Conservation (phyloP, 2,888 invertebrate species). For the Plagiodera versicolora region DNA sequence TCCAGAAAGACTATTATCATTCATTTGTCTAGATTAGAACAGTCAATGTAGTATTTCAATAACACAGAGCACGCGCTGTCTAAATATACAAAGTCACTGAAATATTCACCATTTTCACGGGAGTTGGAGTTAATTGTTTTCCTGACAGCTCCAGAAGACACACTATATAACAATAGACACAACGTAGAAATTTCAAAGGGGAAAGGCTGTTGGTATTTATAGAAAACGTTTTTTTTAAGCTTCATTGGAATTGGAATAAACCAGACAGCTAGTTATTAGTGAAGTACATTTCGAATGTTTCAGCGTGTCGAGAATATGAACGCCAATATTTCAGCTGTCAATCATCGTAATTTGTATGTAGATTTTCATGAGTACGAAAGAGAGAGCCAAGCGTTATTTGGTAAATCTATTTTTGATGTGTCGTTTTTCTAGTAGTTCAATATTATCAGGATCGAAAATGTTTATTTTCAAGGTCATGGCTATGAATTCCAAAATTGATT, state of each 20-base stretch:
- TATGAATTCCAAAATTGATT: too few relatives aligned
- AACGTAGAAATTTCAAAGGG: slow-evolving; percentile 25
- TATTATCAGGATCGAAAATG: too few relatives aligned
- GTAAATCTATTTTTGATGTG: too few relatives aligned
- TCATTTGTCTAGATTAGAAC: slow-evolving; percentile 23
- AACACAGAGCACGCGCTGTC: slow-evolving; percentile 25
- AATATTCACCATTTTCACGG: slow-evolving; percentile 35
- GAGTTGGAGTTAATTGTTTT: slow-evolving; percentile 35
- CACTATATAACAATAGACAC: slow-evolving; percentile 36
- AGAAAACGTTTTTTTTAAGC: slow-evolving; percentile 9
- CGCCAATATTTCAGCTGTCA: too few relatives aligned
- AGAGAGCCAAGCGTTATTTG: too few relatives aligned
- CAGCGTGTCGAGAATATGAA: neutral
- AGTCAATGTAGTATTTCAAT: slow-evolving; percentile 20
- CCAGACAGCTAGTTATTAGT: neutral
- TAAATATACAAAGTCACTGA: slow-evolving; percentile 35
- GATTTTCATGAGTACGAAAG: too few relatives aligned
- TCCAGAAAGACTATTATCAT: slow-evolving; percentile 23
- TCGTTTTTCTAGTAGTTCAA: too few relatives aligned
- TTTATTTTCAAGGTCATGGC: too few relatives aligned
- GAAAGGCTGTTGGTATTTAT: slow-evolving; percentile 28
- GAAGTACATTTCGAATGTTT: neutral
- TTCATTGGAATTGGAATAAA: neutral
- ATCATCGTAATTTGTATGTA: too few relatives aligned
- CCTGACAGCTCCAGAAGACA: slow-evolving; percentile 35